These are phyloP conservation scores for Neolamprologus caudopunctatus DNA, from an alignment of 2,113 vertebrate species.

Conservation along the genomic window DNA sequence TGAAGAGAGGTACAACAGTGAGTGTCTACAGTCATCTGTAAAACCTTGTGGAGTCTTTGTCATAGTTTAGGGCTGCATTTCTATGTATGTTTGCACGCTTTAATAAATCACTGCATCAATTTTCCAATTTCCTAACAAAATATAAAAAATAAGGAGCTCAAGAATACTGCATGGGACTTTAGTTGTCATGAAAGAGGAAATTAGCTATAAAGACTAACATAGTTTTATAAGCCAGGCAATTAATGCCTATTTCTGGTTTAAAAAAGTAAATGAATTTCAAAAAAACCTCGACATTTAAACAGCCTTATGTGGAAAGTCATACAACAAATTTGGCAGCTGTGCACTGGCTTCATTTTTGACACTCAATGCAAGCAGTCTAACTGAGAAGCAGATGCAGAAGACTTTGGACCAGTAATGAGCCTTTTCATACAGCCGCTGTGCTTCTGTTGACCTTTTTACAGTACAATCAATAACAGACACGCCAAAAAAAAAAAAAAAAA, in stretches of 20 bases:
- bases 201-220: neutral
- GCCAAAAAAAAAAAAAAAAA: fast-evolving
- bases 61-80: neutral
- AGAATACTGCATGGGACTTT: neutral
- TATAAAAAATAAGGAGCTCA: neutral
- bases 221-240: neutral
- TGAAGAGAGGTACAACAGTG: neutral
- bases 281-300: fast-evolving
- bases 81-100: neutral
- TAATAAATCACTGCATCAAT: neutral
- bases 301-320: neutral
- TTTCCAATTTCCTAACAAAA: neutral
- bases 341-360: neutral
- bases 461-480: neutral
- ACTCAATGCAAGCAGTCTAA: neutral
- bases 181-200: neutral
- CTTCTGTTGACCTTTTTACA: neutral
- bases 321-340: neutral
- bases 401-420: neutral
- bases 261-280: fast-evolving
- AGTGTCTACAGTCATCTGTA: neutral
- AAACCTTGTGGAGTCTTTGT: neutral
- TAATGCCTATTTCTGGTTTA: neutral
- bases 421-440: neutral
- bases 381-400: neutral